These are phyloP conservation scores for Drosophila pseudoobscura DNA, from an alignment of 1,140 invertebrate species.

Conservation along the genomic window DNA sequence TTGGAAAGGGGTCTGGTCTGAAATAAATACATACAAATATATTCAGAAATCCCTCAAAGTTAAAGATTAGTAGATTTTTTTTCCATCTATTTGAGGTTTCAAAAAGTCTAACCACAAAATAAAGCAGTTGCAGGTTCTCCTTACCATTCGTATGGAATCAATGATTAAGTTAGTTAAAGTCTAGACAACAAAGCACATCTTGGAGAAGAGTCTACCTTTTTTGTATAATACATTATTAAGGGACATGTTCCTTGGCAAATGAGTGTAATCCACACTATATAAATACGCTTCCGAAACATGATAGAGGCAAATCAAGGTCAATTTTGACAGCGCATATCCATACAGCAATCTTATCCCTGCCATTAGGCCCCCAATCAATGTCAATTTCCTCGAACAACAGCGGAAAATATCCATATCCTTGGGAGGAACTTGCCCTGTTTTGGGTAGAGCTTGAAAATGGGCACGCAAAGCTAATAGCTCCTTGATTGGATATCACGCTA, in stretches of 20 bases:
- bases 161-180: too few species aligned
- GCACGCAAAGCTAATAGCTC: constrained; percentile 1
- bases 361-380: constrained; percentile 11
- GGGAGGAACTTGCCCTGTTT: constrained; percentile 8
- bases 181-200: too few species aligned
- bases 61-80: too few species aligned
- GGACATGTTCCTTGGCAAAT: too few species aligned
- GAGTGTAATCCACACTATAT: background rate
- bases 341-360: constrained; percentile 2
- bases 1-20: too few species aligned
- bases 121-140: too few species aligned
- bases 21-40: background rate
- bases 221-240: too few species aligned
- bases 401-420: constrained; percentile 52
- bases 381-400: constrained; percentile 25
- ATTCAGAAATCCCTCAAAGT: too few species aligned
- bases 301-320: constrained; percentile 9
- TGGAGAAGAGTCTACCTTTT: too few species aligned
- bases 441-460: constrained; percentile 5
- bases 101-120: too few species aligned
- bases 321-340: constrained; percentile 1
- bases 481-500: constrained; percentile 44
- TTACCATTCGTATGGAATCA: too few species aligned
- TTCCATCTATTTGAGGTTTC: too few species aligned
- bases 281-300: background rate